Conservation (phyloP, 1,140 invertebrate genomes). For the Conopomorpha cramerella region DNA sequence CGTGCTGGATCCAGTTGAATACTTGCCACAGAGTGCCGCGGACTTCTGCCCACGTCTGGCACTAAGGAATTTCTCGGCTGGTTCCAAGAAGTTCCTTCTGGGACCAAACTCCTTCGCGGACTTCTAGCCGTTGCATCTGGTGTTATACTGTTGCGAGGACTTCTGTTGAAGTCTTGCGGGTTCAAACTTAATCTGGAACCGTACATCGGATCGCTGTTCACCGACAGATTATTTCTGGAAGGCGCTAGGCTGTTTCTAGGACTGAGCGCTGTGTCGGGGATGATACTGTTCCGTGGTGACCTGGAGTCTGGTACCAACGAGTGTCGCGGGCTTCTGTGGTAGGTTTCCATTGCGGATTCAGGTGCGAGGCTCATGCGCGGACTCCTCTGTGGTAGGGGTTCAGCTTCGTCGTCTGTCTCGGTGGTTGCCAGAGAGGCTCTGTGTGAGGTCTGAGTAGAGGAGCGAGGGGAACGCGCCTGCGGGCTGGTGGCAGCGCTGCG, state of each 20-base stretch:
- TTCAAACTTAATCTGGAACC: slow-evolving; percentile 61
- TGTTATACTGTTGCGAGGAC: slow-evolving; percentile 68
- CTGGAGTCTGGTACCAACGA: slow-evolving; percentile 64
- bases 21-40: slow-evolving; percentile 63
- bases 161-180: slow-evolving; percentile 64
- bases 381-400: slow-evolving; percentile 59
- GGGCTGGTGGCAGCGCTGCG: slow-evolving; percentile 68
- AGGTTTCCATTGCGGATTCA: slow-evolving; percentile 61
- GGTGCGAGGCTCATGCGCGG: slow-evolving; percentile 67
- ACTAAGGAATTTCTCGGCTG: slow-evolving; percentile 50
- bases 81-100: slow-evolving; percentile 59
- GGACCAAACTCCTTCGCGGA: slow-evolving; percentile 65
- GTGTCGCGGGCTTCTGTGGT: slow-evolving; percentile 65
- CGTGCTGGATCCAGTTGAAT: slow-evolving; percentile 50
- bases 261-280: slow-evolving; percentile 56
- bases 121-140: slow-evolving; percentile 58
- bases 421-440: slow-evolving; percentile 41
- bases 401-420: slow-evolving; percentile 48
- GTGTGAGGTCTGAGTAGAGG: slow-evolving; percentile 45
- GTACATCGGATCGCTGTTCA: slow-evolving; percentile 56
- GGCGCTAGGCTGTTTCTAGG: slow-evolving; percentile 58
- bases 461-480: slow-evolving; percentile 52
- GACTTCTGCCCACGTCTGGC: slow-evolving; percentile 57
- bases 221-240: slow-evolving; percentile 65
- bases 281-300: slow-evolving; percentile 64